Percentiles rank a stretch among this genome's conserved stretches.
phyloP scores from a whole-genome alignment of 2,113 vertebrate genomes.

The Sceloporus tristichus region DNA sequence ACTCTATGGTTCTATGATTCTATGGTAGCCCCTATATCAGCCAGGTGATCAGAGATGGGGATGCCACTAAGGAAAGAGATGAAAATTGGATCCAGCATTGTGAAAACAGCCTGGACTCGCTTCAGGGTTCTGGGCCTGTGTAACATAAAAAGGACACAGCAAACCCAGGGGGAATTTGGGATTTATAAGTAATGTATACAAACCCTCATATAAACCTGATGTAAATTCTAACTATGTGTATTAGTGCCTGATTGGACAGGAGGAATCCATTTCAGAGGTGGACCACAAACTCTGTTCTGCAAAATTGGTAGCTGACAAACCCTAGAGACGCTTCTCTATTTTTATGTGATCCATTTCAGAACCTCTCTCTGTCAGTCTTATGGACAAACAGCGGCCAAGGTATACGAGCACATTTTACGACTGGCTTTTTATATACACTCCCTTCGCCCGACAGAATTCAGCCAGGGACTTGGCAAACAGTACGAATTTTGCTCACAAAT shows the following conservation, averaged over 20 bases:
- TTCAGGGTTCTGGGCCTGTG: no score
- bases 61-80: no score
- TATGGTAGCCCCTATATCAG: not conserved
- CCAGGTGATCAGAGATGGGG: not conserved
- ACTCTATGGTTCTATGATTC: no score
- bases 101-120: not conserved
- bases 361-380: not conserved
- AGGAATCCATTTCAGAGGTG: not conserved
- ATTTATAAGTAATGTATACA: no score
- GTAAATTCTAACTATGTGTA: not conserved
- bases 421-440: not conserved
- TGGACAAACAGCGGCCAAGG: not conserved
- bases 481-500: not conserved
- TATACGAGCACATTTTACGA: not conserved
- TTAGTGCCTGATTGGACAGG: not conserved
- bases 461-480: not conserved
- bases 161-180: no score
- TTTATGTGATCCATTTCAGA: slow-evolving; percentile 3
- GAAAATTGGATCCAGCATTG: no score
- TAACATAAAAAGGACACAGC: no score
- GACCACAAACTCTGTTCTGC: not conserved
- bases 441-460: not conserved
- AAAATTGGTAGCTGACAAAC: not conserved
- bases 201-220: not conserved
- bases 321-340: not conserved